phyloP scores from a whole-genome alignment of 2,113 vertebrate species.

The Ptilonorhynchus violaceus region DNA sequence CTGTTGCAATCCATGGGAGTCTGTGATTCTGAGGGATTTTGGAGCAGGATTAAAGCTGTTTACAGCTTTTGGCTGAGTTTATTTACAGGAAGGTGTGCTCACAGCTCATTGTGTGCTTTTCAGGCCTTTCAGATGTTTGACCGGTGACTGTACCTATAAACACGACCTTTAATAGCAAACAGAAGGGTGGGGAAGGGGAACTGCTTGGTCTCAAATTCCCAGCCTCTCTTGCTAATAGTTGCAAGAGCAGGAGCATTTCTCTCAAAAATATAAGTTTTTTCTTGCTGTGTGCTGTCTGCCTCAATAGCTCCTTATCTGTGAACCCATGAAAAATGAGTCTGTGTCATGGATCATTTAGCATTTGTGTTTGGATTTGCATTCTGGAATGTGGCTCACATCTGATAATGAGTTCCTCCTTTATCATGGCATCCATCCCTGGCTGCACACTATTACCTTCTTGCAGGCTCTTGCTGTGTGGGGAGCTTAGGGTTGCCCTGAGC shows the following conservation, averaged over 20 bases:
- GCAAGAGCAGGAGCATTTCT: neutral
- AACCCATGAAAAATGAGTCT: neutral
- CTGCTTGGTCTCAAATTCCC: neutral
- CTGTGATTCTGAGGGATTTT: neutral
- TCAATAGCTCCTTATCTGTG: neutral
- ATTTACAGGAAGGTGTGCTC: neutral
- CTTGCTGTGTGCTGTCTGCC: neutral
- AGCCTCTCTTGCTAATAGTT: neutral
- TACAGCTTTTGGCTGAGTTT: neutral
- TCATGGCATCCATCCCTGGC: neutral
- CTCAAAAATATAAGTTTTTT: neutral
- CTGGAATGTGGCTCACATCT: neutral
- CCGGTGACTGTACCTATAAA: neutral
- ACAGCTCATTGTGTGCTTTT: neutral
- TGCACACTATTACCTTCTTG: accelerated
- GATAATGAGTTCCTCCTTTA: neutral
- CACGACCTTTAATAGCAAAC: neutral
- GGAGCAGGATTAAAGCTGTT: neutral
- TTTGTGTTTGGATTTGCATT: neutral
- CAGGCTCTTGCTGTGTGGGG: neutral
- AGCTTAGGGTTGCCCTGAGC: neutral
- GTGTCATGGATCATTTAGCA: neutral
- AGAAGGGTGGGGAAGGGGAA: neutral
- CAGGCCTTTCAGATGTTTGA: neutral
- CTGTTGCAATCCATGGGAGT: neutral